phyloP scores from a whole-genome alignment of 2,113 vertebrate genomes.

The Dicrurus megarhynchus region DNA sequence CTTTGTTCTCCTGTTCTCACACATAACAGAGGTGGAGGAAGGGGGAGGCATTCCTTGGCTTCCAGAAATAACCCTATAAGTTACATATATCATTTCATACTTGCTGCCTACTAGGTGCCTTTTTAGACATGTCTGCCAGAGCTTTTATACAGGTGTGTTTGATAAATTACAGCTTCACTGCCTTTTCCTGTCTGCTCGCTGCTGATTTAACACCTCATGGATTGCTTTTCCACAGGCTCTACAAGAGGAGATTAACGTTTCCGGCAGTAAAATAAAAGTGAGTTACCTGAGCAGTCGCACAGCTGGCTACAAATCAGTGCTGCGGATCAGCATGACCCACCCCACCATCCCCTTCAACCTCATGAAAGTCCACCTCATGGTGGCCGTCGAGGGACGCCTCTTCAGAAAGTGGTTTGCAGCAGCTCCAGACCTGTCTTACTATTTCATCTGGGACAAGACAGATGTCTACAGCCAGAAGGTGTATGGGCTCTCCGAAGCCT shows the following conservation, averaged over 20 bases:
- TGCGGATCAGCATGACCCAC: conserved; percentile 91
- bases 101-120: not conserved
- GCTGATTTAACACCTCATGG: conserved; percentile 33
- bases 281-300: conserved; percentile 94
- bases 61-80: not conserved
- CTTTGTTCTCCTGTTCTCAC: not conserved
- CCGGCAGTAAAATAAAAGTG: conserved; percentile 88
- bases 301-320: conserved; percentile 91
- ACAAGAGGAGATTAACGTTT: conserved; percentile 88
- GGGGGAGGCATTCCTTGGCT: not conserved
- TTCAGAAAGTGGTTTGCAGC: conserved; percentile 97
- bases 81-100: not conserved
- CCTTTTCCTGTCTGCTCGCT: not conserved
- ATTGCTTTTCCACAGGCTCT: conserved; percentile 78
- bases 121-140: not conserved
- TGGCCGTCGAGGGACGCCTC: conserved; percentile 93
- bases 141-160: conserved; percentile 27
- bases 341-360: conserved; percentile 93
- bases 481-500: conserved; percentile 91
- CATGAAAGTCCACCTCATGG: conserved; percentile 99
- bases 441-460: conserved; percentile 97
- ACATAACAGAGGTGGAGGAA: not conserved
- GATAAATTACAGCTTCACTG: conserved; percentile 35
- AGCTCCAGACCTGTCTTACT: conserved; percentile 87
- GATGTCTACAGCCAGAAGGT: conserved; percentile 99